phyloP scores from a whole-genome alignment of 1,140 invertebrate species.

The Drosophila grimshawi region DNA sequence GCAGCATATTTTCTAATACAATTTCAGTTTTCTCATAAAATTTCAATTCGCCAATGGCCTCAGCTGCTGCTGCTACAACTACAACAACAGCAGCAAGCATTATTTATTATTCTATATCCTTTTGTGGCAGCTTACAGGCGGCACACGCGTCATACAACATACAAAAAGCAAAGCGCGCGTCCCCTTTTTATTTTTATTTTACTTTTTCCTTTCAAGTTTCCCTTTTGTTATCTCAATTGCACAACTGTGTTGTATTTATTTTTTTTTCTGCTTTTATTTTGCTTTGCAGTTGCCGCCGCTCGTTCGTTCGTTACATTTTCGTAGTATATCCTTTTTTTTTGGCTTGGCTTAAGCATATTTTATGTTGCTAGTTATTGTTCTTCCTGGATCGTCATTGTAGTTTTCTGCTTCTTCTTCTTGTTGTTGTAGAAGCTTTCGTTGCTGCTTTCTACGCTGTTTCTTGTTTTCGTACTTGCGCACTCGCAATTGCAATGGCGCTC shows the following conservation, averaged over 20 bases:
- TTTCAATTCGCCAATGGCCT: constrained; percentile 70
- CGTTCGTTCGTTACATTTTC: constrained; percentile 38
- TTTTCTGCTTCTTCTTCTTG: neutral
- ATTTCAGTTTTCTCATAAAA: constrained; percentile 75
- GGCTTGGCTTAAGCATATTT: constrained; percentile 5
- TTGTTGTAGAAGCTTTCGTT: constrained; percentile 28
- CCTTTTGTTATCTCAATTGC: constrained; percentile 81
- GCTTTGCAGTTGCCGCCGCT: constrained; percentile 1
- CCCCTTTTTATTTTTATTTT: constrained; percentile 55
- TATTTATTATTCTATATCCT: constrained; percentile 81
- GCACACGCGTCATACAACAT: constrained; percentile 63
- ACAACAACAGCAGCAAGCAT: constrained; percentile 64
- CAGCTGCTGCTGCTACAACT: constrained; percentile 59
- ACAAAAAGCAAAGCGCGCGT: constrained; percentile 80
- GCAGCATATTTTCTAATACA: constrained; percentile 77
- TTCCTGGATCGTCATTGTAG: constrained; percentile 44
- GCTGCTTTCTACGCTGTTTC: constrained; percentile 27
- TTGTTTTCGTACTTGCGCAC: constrained; percentile 53
- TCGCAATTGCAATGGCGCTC: constrained; percentile 39
- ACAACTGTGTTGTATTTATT: constrained; percentile 74
- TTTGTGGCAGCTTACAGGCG: constrained; percentile 71
- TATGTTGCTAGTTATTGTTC: constrained; percentile 15
- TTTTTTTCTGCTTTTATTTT: constrained; percentile 36
- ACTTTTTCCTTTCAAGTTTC: constrained; percentile 59
- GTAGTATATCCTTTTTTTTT: constrained; percentile 40